Base-by-base conservation (phyloP, 23 tunicate species). In the Ascidia mentula region DNA sequence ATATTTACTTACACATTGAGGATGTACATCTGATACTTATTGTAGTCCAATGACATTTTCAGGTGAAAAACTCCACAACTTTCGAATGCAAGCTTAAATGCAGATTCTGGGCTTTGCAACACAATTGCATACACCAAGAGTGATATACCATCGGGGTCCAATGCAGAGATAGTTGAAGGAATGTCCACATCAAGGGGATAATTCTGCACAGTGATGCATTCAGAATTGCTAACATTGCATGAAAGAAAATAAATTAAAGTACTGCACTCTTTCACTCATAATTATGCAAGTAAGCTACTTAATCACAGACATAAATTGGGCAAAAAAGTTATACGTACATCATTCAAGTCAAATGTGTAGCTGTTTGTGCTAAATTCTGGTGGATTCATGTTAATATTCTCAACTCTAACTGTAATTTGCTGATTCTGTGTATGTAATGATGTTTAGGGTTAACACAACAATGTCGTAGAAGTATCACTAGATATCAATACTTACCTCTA, bases 121-220 rank as follows among this genome's bases (percentile, higher is more conserved):
- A 5, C 65, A 9, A 53, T 53, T 20, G 7, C 13, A 9, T 53
- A 53, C 4, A 5, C 24, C 24, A 53, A 28, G 65, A 20, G 22
- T 3, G 65, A 5, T 3, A 3, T 53, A 28, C 4, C 1, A 5
- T 53, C 65, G 2, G 7, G 12, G 24, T 53, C 65, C 24, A 28
- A 20, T 53, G 65, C 65, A 53, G 7, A 53, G 12, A 53, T 1
- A 53, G 65, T 28, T 9, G 65, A 53, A 1, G 65, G 65, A 53
- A 53, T 53, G 13, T 53, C 65, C 22, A 53, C 65, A 53, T 53
- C 24, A 26, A 53, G 1, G 22, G 65, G 65, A 53, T 53, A 53
- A 53, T 53, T 53, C 65, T 53, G 65, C 65, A 53, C 65, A 42
- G 15, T 42, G n/a, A n/a, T n/a, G n/a, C n/a, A n/a, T n/a, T n/a